Evolutionary conservation across 1,140 invertebrate genomes (phyloP).

Genomic region (Neocloeon triangulifer): DNA sequence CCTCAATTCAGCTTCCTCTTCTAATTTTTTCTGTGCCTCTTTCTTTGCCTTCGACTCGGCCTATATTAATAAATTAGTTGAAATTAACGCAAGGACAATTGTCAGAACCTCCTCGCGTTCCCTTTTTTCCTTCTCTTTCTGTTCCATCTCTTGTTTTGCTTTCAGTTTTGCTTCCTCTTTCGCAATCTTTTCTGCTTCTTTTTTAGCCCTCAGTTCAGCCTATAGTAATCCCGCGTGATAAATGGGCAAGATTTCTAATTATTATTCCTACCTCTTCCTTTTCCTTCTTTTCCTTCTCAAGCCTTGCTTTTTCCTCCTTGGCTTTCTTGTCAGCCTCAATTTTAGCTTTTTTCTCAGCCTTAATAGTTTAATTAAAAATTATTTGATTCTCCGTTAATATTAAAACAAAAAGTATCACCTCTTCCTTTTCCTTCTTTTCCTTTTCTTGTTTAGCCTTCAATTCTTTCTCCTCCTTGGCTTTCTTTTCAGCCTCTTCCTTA

Average conservation of each 20-base stretch:
- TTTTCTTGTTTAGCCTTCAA: constrained; percentile 6
- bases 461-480: constrained; percentile 9
- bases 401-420: too few relatives aligned
- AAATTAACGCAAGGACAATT: too few relatives aligned
- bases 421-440: constrained; percentile 4
- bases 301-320: constrained; percentile 6
- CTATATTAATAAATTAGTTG: too few relatives aligned
- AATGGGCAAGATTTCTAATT: too few relatives aligned
- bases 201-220: too few relatives aligned
- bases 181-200: too few relatives aligned
- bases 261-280: constrained; percentile 4
- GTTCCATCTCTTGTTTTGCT: constrained; percentile 10
- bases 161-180: too few relatives aligned
- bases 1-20: constrained; percentile 11
- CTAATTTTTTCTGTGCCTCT: constrained; percentile 10
- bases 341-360: constrained; percentile 4
- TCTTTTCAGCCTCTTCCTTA: constrained; percentile 8
- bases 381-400: constrained; percentile 7
- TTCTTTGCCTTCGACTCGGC: constrained; percentile 9
- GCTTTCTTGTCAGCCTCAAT: constrained; percentile 5
- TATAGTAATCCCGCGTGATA: too few relatives aligned
- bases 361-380: too few relatives aligned
- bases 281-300: constrained; percentile 8
- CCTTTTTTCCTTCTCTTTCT: too few relatives aligned
- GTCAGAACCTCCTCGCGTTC: too few relatives aligned